Base-by-base conservation (phyloP, 2,113 vertebrate genomes). In the Dolichotis patagonum region DNA sequence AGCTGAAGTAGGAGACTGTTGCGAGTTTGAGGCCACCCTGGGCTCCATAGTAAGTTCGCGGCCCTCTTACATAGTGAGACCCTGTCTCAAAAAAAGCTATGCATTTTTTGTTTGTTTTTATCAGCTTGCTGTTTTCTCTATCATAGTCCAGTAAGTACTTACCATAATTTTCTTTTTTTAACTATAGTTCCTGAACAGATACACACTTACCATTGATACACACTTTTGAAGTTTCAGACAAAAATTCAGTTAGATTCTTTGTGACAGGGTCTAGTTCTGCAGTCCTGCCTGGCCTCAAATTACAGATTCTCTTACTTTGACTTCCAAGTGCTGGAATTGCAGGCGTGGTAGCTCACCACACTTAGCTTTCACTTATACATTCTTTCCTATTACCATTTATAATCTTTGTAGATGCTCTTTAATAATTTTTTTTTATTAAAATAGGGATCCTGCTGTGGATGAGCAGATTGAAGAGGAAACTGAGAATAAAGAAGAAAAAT, bases 341-440 rank as follows among this genome's bases (percentile, higher is more conserved):
- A 28, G 1, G 24, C 43, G 71, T 75, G 38, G 43, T 49, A 17
- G 46, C 41, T 43, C n/a, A 78, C 26, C 46, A 78, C 28, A 78
- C 16, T 4, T 32, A 41, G 77, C 77, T 52, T 32, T 80, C 77
- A 80, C 46, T 52, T 80, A 26, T 35, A 80, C 38, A 54, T 78
- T 96, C 20, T 93, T 96, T 86, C 38, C 49, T 94, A 88, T 28
- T 84, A 28, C 3, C 65, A 16, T 65, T 94, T 95, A 30, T 92
- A 12, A 93, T 92, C 3, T 84, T 91, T 93, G 13, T 96, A 85
- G 24, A 85, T 78, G 4, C 19, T 71, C 28, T 93, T 52, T 62
- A 93, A 71, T 83, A 63, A 41, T 14, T 10, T 94, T 88, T 88
- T 80, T 84, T 87, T 94, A 92, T 97, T 97, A 82, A 95, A 96